These are phyloP conservation scores for Radopholus similis DNA, from an alignment of 1,140 invertebrate genomes.

Conservation along the genomic window DNA sequence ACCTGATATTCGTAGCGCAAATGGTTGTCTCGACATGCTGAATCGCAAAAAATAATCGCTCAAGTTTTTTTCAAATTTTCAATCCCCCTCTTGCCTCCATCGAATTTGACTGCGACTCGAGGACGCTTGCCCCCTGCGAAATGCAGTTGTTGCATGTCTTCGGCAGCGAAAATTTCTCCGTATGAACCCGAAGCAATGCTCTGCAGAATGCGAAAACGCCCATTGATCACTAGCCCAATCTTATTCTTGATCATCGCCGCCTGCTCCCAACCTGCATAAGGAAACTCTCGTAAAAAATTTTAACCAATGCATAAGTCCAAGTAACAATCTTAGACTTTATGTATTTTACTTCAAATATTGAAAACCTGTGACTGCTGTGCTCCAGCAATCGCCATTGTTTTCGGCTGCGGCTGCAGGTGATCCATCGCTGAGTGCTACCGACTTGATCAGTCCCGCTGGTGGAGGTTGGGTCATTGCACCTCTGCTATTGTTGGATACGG, in stretches of 20 bases:
- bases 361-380: slow-evolving; percentile 22
- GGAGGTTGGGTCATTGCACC: no score
- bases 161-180: slow-evolving; percentile 38
- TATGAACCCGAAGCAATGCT: slow-evolving; percentile 42
- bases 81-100: slow-evolving; percentile 17
- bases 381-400: slow-evolving; percentile 22
- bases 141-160: slow-evolving; percentile 29
- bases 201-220: slow-evolving; percentile 39
- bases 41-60: slow-evolving; percentile 19
- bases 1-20: slow-evolving; percentile 45
- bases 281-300: background rate
- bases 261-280: slow-evolving; percentile 26
- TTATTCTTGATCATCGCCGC: slow-evolving; percentile 43
- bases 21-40: slow-evolving; percentile 36
- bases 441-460: no score
- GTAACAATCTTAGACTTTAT: background rate
- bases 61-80: background rate
- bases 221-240: slow-evolving; percentile 39
- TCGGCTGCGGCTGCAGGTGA: background rate
- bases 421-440: background rate
- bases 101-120: slow-evolving; percentile 45
- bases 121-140: background rate
- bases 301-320: background rate
- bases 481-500: background rate
- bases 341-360: background rate